Percentiles rank a stretch among this genome's conserved stretches.
These are phyloP conservation scores for Chironomus tepperi DNA, from an alignment of 1,140 invertebrate genomes.

Conservation along the genomic window DNA sequence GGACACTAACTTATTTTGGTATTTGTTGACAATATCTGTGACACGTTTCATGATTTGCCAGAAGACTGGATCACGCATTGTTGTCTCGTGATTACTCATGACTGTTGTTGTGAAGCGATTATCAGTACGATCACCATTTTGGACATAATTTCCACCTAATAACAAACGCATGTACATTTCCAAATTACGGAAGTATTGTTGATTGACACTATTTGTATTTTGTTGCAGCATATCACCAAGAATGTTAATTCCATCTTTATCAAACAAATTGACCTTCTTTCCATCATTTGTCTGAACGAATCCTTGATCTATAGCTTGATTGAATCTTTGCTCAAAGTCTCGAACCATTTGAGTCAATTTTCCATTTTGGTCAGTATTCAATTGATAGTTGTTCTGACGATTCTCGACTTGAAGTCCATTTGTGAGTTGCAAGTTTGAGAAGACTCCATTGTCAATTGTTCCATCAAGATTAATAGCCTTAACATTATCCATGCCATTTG, in stretches of 20 bases:
- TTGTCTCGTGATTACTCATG: conserved; percentile 41
- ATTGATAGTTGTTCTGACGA: too few species aligned
- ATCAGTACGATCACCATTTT: conserved; percentile 25
- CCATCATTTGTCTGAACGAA: conserved; percentile 35
- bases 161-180: conserved; percentile 34
- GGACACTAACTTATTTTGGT: conserved; percentile 43
- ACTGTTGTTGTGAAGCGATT: conserved; percentile 34
- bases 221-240: conserved; percentile 46
- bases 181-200: conserved; percentile 35
- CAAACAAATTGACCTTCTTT: conserved; percentile 35
- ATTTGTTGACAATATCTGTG: conserved; percentile 47
- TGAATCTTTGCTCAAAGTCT: conserved; percentile 40
- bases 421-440: too few species aligned
- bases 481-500: conserved; percentile 48
- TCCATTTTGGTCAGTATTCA: conserved; percentile 27
- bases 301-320: conserved; percentile 43
- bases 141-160: conserved; percentile 31
- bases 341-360: conserved; percentile 28
- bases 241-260: conserved; percentile 30
- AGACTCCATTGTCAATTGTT: conserved; percentile 28
- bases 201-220: conserved; percentile 39
- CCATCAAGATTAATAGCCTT: conserved; percentile 43
- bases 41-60: conserved; percentile 45
- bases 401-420: too few species aligned
- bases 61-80: conserved; percentile 45